These are phyloP conservation scores for Pipa parva DNA, from an alignment of 2,113 vertebrate species.

Conservation along the genomic window DNA sequence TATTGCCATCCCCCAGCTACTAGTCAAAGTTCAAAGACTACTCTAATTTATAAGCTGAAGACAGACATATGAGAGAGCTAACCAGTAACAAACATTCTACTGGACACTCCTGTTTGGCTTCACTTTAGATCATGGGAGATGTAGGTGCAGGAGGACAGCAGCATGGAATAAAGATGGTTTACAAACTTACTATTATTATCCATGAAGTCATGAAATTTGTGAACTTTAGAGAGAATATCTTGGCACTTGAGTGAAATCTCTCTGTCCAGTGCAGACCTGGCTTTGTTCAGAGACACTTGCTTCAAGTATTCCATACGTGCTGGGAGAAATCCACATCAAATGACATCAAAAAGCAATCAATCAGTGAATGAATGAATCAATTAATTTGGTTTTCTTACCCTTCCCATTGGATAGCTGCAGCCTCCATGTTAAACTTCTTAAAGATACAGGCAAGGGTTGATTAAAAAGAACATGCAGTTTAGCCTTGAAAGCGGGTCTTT, in stretches of 20 bases:
- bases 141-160: no score
- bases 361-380: background rate
- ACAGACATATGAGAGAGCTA: no score
- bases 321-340: slow-evolving; percentile 4
- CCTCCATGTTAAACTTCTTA: slow-evolving; percentile 42
- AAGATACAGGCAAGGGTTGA: slow-evolving; percentile 35
- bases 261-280: slow-evolving; percentile 30
- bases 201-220: slow-evolving; percentile 37
- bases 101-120: no score
- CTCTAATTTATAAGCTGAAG: no score
- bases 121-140: no score
- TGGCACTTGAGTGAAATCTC: slow-evolving; percentile 43
- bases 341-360: background rate
- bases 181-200: slow-evolving; percentile 40
- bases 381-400: slow-evolving; percentile 21
- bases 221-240: slow-evolving; percentile 32
- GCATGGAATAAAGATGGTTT: no score
- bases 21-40: no score
- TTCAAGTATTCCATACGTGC: slow-evolving; percentile 42
- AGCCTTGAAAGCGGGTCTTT: slow-evolving; percentile 42
- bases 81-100: no score
- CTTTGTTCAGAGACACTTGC: slow-evolving; percentile 30
- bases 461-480: slow-evolving; percentile 43
- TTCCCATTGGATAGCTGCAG: slow-evolving; percentile 43
- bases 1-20: no score